Percentiles rank a stretch among this genome's conserved stretches.
Conservation (phyloP, 2,113 vertebrate genomes). For the Heterotis niloticus region DNA sequence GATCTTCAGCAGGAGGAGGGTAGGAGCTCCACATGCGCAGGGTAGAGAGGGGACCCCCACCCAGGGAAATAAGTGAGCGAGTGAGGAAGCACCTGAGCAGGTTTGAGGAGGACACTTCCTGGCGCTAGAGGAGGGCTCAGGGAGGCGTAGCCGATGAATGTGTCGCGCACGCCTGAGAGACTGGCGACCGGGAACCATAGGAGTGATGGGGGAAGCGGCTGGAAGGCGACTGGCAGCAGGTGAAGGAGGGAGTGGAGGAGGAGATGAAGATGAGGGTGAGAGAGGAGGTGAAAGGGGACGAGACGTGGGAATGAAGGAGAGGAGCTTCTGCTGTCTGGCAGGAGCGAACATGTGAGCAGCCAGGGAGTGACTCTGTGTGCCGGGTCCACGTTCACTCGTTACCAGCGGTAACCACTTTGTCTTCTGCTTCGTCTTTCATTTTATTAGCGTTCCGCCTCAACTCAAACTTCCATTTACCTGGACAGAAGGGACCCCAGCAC, state of each 20-base stretch:
- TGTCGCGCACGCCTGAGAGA: conserved; percentile 30
- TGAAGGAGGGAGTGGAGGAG: conserved; percentile 24
- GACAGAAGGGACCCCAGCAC: no score
- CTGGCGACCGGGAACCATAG: conserved; percentile 34
- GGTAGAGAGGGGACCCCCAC: not conserved
- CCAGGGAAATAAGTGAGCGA: conserved; percentile 19
- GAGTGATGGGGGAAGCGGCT: conserved; percentile 39
- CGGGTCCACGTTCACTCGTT: conserved; percentile 34
- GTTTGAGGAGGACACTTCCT: conserved; percentile 45
- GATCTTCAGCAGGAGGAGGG: not conserved
- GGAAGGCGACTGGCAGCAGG: conserved; percentile 40
- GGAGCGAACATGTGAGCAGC: conserved; percentile 37
- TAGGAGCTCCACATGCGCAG: not conserved
- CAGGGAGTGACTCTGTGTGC: conserved; percentile 46
- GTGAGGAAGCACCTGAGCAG: conserved; percentile 49
- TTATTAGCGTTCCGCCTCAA: not conserved
- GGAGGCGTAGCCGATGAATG: conserved; percentile 40
- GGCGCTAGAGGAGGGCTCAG: conserved; percentile 40
- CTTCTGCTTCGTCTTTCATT: conserved; percentile 14
- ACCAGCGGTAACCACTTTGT: conserved; percentile 8
- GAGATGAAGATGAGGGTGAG: conserved; percentile 21
- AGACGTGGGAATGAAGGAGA: conserved; percentile 22
- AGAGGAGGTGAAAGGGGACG: conserved; percentile 23
- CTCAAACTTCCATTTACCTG: no score
- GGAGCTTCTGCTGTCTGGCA: conserved; percentile 38